These are phyloP conservation scores for Ypsolopha scabrella DNA, from an alignment of 2,888 invertebrate genomes.

Conservation along the genomic window DNA sequence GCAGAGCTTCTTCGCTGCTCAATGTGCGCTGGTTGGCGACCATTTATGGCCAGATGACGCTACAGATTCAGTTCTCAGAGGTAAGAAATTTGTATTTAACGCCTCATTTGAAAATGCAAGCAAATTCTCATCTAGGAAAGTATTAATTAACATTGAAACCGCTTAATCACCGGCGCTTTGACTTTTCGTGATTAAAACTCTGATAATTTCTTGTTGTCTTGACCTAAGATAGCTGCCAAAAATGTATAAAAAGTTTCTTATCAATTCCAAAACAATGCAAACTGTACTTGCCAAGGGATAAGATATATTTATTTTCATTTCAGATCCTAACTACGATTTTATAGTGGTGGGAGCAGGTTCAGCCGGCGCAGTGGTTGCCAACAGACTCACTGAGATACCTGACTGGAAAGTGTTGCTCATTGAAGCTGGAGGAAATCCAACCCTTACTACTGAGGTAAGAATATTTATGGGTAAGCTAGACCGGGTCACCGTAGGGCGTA, in stretches of 20 bases:
- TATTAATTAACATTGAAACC: too few relatives aligned
- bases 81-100: neutral
- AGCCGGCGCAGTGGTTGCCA: slow-evolving; percentile 73
- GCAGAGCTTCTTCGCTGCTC: slow-evolving; percentile 41
- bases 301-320: neutral
- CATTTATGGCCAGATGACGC: slow-evolving; percentile 46
- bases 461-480: neutral
- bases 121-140: too few relatives aligned
- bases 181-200: too few relatives aligned
- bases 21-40: slow-evolving; percentile 54
- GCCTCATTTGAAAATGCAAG: too few relatives aligned
- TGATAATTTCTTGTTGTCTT: too few relatives aligned
- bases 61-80: slow-evolving; percentile 9
- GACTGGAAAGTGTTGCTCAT: slow-evolving; percentile 71
- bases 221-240: too few relatives aligned
- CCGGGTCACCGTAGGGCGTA: too few relatives aligned
- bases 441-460: slow-evolving; percentile 59
- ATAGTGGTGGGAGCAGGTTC: slow-evolving; percentile 74
- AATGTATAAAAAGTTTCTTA: too few relatives aligned
- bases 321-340: slow-evolving; percentile 70
- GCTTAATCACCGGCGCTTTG: too few relatives aligned
- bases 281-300: too few relatives aligned
- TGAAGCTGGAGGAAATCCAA: slow-evolving; percentile 74
- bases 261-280: too few relatives aligned
- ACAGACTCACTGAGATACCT: slow-evolving; percentile 69